A percentile compares a stretch with the other conserved stretches of the same genome.
Conservation (phyloP, 1,140 invertebrate genomes). For the Diabrotica undecimpunctata region DNA sequence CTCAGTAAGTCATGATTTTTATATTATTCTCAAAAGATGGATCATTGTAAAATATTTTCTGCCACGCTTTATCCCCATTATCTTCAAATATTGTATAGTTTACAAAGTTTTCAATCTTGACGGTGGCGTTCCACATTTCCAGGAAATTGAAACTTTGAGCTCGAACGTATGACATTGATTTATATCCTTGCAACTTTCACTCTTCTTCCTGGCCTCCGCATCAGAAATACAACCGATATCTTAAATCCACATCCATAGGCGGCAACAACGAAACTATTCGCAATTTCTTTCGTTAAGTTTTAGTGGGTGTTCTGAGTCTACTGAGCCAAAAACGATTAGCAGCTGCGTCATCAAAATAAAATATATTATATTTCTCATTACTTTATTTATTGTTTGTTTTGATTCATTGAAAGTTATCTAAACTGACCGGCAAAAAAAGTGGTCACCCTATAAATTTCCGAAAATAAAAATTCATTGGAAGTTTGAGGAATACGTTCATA, state of each 20-base stretch:
- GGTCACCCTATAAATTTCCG: too few species aligned
- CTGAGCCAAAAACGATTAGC: too few species aligned
- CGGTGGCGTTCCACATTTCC: constrained; percentile 17
- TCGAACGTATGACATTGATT: constrained; percentile 43
- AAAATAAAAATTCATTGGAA: too few species aligned
- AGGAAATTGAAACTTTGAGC: constrained; percentile 46
- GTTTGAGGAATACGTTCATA: too few species aligned
- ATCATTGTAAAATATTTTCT: not conserved
- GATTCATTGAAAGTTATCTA: too few species aligned
- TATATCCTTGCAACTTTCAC: constrained; percentile 38
- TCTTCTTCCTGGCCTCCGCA: constrained; percentile 10
- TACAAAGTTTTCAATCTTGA: not conserved
- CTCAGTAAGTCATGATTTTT: not conserved
- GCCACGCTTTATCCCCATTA: not conserved
- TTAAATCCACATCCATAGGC: not conserved
- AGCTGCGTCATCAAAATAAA: too few species aligned
- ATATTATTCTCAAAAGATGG: not conserved
- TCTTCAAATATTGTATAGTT: constrained; percentile 1
- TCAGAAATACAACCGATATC: constrained; percentile 12
- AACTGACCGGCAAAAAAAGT: too few species aligned
- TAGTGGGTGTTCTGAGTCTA: too few species aligned
- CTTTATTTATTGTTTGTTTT: too few species aligned
- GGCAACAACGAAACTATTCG: not conserved
- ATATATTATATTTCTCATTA: too few species aligned
- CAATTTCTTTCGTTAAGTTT: too few species aligned